These are phyloP conservation scores for Bombyx mandarina DNA, from an alignment of 1,140 invertebrate genomes.

Conservation along the genomic window DNA sequence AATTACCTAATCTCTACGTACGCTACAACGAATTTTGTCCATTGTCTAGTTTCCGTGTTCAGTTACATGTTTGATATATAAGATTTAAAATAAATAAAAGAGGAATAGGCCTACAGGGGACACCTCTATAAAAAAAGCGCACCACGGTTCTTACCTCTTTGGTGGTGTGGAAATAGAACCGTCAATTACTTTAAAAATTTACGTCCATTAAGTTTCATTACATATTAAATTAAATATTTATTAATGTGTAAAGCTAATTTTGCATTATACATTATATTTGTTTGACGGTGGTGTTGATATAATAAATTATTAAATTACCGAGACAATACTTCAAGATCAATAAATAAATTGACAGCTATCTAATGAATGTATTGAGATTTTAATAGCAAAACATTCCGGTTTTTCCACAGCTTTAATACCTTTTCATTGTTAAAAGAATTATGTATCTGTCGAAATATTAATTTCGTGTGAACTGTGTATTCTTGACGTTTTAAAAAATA, in stretches of 20 bases:
- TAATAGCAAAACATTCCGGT: too few species aligned
- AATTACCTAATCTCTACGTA: constrained; percentile 55
- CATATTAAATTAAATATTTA: too few species aligned
- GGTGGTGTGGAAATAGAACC: constrained; percentile 65
- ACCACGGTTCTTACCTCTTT: constrained; percentile 60
- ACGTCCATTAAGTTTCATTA: too few species aligned
- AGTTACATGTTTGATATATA: not conserved
- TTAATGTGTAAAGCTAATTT: too few species aligned
- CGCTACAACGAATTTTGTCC: constrained; percentile 34
- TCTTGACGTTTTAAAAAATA: constrained; percentile 32
- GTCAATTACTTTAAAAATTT: not conserved
- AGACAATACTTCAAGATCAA: too few species aligned
- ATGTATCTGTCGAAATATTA: not conserved
- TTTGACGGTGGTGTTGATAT: too few species aligned
- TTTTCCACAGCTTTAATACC: too few species aligned
- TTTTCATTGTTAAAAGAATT: too few species aligned
- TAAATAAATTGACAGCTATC: too few species aligned
- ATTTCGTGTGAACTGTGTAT: not conserved
- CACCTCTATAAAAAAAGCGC: constrained; percentile 68
- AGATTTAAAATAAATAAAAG: constrained; percentile 14
- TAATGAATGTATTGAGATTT: too few species aligned
- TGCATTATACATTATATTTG: too few species aligned
- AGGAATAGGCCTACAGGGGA: constrained; percentile 66
- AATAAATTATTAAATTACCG: too few species aligned
- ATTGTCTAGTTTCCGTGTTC: constrained; percentile 20